Conservation (phyloP, 2,113 vertebrate genomes). For the Mesocricetus auratus region DNA sequence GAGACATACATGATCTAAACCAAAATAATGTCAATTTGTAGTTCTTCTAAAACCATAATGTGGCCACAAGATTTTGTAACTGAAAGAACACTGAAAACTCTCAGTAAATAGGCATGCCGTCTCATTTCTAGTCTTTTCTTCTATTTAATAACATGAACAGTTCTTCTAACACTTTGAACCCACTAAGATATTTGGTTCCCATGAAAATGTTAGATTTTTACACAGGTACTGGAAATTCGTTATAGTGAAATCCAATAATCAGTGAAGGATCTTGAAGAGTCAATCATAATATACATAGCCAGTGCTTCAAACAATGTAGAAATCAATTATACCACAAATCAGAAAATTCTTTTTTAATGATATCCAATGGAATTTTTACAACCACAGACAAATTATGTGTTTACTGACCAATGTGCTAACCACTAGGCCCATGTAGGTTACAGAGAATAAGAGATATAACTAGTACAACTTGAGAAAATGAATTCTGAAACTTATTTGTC, state of each 20-base stretch:
- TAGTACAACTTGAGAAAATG: neutral
- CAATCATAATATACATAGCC: slow-evolving; percentile 5
- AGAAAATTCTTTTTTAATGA: slow-evolving; percentile 32
- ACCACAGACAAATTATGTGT: neutral
- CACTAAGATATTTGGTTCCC: neutral
- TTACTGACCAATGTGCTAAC: neutral
- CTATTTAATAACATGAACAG: neutral
- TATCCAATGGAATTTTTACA: neutral
- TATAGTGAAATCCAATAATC: slow-evolving; percentile 29
- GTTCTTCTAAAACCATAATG: slow-evolving; percentile 55
- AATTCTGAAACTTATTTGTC: neutral
- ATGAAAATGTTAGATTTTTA: neutral
- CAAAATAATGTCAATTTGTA: slow-evolving; percentile 36
- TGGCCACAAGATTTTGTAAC: neutral
- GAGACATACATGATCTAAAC: neutral
- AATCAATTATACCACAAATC: neutral
- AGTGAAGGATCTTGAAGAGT: slow-evolving; percentile 24
- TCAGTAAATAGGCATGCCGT: neutral
- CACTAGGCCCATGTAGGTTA: neutral
- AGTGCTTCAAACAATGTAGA: slow-evolving; percentile 2
- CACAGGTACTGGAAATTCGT: neutral
- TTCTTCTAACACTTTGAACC: slow-evolving; percentile 39
- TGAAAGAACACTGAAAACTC: neutral
- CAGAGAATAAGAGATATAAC: slow-evolving; percentile 8
- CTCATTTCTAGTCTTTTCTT: neutral